Base-by-base conservation (phyloP, 2,797 vertebrate genomes). In the Halcyon badia region DNA sequence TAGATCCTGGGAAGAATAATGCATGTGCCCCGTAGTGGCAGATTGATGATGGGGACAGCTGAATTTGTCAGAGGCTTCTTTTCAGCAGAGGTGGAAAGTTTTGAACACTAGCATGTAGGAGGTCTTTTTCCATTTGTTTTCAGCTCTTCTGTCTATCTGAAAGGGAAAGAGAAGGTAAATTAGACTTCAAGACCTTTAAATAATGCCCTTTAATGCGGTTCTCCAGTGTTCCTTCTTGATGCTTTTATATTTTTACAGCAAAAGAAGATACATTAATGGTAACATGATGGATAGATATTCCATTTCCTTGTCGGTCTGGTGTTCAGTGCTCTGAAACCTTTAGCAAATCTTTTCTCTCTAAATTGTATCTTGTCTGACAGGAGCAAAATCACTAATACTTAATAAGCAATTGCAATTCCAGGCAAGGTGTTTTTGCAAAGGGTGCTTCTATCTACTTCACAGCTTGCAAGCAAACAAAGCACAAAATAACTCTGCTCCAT, bases 401-500 rank as follows among this genome's bases (percentile, higher is more conserved):
- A 48, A 56, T 60, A 83, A 81, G 64, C 37, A 82, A 77, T 75
- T 78, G 56, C 44, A 82, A 7, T 87, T 72, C 56, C 33, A 51
- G 79, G 65, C 61, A 61, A 87, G 35, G 16, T 88, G 17, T 12
- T 88, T 89, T 81, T 93, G 46, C 57, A 61, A 75, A 61, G 33
- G 18, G 11, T 71, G 5, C 6, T n/a, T 93, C 26, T 48, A 7
- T 54, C 49, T 33, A 10, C 11, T 66, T 80, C 52, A 21, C 13
- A 49, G 57, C 57, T 83, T 80, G 37, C 41, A 28, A 48, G 83
- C 26, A 54, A 86, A 41, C 14, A 57, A 52, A 80, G 33, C 30
- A 42, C 44, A 75, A 58, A 86, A 35, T 46, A 54, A 30, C 31
- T 71, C 68, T 39, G 35, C 80, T 76, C 57, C 31, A 5, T 51